Percentiles rank a stretch among this genome's conserved stretches.
These are phyloP conservation scores for Micronycteris hirsuta DNA, from an alignment of 2,113 vertebrate species.

Conservation along the genomic window DNA sequence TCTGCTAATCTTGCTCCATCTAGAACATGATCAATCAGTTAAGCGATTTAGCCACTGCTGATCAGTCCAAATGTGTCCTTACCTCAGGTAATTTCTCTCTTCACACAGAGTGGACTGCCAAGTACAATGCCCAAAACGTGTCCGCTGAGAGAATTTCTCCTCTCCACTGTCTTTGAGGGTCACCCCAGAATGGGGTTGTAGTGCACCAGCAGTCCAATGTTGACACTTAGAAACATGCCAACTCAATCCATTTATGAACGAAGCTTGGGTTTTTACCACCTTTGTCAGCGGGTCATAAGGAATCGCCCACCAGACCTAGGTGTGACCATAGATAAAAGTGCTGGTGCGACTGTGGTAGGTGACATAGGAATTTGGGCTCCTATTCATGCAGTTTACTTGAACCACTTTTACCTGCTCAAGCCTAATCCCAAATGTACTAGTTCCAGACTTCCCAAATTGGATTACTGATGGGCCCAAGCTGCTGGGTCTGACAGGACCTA, in stretches of 20 bases:
- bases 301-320: not conserved
- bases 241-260: not conserved
- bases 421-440: not conserved
- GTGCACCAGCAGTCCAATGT: too few species aligned
- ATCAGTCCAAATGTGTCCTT: not conserved
- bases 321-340: not conserved
- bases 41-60: not conserved
- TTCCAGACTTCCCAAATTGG: not conserved
- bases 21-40: not conserved
- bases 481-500: not conserved
- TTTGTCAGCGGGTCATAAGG: not conserved
- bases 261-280: not conserved
- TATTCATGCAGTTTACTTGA: not conserved
- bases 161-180: not conserved
- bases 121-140: not conserved
- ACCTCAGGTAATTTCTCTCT: not conserved
- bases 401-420: not conserved
- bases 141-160: not conserved
- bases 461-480: not conserved
- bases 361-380: not conserved
- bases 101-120: not conserved
- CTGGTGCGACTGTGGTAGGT: not conserved
- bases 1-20: not conserved
- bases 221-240: not conserved
- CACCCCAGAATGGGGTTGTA: not conserved